phyloP scores from a whole-genome alignment of 64 coral and sea anemone genomes.

The Dendronephthya gigantea region DNA sequence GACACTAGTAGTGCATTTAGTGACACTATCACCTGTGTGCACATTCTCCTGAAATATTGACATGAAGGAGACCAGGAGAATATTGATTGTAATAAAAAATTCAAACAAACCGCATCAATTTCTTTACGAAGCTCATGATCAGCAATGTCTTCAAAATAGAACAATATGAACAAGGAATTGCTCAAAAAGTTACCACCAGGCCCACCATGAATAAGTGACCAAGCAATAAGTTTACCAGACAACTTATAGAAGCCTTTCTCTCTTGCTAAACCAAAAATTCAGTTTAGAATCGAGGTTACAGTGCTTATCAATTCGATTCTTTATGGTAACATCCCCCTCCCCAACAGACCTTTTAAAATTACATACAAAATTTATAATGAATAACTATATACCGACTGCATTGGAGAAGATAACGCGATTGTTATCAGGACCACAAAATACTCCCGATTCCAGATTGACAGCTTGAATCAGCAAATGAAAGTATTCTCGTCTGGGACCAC shows the following conservation, averaged over 20 bases:
- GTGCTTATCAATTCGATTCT: no score
- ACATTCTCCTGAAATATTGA: no score
- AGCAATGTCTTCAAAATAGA: constrained; percentile 6
- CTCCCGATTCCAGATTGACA: background rate
- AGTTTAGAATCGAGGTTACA: no score
- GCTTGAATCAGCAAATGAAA: background rate
- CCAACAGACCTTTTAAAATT: no score
- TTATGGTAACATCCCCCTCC: no score
- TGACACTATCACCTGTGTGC: no score
- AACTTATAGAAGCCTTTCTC: constrained; percentile 6
- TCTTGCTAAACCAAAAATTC: background rate
- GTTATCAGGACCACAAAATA: constrained; percentile 5
- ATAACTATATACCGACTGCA: background rate
- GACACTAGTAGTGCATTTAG: no score
- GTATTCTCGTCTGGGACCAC: background rate
- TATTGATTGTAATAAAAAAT: no score
- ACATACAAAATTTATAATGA: no score
- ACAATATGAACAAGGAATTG: background rate
- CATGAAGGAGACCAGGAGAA: background rate
- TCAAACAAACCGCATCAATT: background rate
- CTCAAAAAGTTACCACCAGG: constrained; percentile 32
- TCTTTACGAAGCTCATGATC: background rate
- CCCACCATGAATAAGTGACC: constrained; percentile 28
- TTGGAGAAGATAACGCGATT: background rate
- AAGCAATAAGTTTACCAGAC: background rate